These are phyloP conservation scores for Tetragonisca angustula DNA, from an alignment of 2,888 invertebrate species.

Conservation along the genomic window DNA sequence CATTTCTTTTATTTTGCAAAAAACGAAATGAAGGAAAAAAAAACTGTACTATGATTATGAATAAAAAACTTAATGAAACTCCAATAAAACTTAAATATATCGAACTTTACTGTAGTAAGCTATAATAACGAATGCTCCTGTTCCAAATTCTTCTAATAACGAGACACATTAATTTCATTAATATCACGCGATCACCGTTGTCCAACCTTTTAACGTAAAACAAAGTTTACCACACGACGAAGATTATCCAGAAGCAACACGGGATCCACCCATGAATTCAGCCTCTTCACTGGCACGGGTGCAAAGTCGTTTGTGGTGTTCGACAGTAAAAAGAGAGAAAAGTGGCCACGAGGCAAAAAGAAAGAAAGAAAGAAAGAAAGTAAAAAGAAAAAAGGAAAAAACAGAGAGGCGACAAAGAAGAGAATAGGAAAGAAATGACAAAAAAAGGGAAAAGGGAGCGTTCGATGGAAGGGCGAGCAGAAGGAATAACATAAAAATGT, in stretches of 20 bases:
- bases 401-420: not conserved
- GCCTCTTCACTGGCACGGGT: constrained; percentile 13
- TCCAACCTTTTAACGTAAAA: not conserved
- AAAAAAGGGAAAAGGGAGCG: constrained; percentile 29
- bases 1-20: too few species aligned
- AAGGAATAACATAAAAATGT: constrained; percentile 80
- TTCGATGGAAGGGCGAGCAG: constrained; percentile 44
- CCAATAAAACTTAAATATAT: too few species aligned
- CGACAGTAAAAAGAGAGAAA: constrained; percentile 15
- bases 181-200: too few species aligned
- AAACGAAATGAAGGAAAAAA: too few species aligned
- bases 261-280: not conserved
- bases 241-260: not conserved
- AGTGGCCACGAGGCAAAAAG: too few species aligned
- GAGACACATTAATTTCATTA: too few species aligned
- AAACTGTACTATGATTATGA: too few species aligned
- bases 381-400: not conserved
- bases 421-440: constrained; percentile 20
- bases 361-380: not conserved
- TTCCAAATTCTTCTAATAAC: too few species aligned
- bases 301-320: constrained; percentile 36
- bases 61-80: too few species aligned
- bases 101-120: too few species aligned
- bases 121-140: too few species aligned
- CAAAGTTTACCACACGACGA: not conserved